Conservation (phyloP, 1,140 invertebrate genomes). For the Drosophila kohkoa region DNA sequence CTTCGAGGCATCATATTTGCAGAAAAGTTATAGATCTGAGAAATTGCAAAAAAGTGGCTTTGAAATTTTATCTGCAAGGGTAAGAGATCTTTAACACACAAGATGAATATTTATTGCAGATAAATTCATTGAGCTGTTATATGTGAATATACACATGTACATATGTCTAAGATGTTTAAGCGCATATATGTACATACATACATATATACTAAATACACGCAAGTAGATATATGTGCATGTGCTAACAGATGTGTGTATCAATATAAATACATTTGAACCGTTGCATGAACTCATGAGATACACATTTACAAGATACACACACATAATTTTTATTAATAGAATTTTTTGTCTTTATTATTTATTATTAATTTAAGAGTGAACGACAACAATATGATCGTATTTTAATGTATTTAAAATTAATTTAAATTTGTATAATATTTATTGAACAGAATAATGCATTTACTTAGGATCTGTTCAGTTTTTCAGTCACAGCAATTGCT, state of each 20-base stretch:
- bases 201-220: neutral
- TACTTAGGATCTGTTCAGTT: neutral
- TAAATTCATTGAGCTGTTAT: conserved; percentile 9
- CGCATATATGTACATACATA: neutral
- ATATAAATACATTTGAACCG: conserved; percentile 18
- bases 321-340: neutral
- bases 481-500: neutral
- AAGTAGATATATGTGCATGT: neutral
- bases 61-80: conserved; percentile 18
- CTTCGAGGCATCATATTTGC: conserved; percentile 33
- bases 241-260: neutral
- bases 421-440: neutral
- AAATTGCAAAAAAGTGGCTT: neutral
- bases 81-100: neutral
- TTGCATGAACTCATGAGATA: conserved; percentile 54
- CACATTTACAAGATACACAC: conserved; percentile 56
- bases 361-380: neutral
- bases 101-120: neutral
- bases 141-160: conserved; percentile 9
- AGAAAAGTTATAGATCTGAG: neutral
- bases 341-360: neutral
- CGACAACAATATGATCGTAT: neutral
- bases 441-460: neutral
- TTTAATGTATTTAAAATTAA: neutral
- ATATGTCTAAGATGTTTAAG: neutral